Percentiles rank a stretch among this genome's conserved stretches.
Evolutionary conservation across 1,140 invertebrate genomes (phyloP).

Genomic region (Meloidogyne floridensis): DNA sequence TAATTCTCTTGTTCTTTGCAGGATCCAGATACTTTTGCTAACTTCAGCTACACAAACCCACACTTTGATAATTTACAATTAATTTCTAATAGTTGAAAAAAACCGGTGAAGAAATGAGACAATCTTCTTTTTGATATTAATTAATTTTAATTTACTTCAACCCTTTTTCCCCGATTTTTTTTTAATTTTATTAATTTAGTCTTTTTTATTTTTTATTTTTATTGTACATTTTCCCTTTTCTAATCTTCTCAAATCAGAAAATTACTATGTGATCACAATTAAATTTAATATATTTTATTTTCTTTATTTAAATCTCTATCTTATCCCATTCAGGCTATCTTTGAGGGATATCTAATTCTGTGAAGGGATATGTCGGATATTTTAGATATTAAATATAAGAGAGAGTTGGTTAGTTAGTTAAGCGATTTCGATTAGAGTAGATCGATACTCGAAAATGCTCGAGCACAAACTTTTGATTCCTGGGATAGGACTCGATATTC

Average conservation of each 20-base stretch:
- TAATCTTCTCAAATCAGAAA: background rate
- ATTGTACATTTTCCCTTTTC: background rate
- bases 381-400: no score
- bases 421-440: no score
- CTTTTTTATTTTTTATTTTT: background rate
- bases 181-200: background rate
- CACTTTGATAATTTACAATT: constrained; percentile 21
- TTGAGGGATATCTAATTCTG: background rate
- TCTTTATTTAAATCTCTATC: background rate
- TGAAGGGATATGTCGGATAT: no score
- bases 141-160: background rate
- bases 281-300: background rate
- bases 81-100: background rate
- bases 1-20: background rate
- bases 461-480: no score
- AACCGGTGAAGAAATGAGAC: background rate
- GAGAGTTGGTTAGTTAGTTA: no score
- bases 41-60: constrained; percentile 90
- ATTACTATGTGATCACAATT: constrained; percentile 2
- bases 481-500: no score
- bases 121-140: background rate
- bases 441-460: no score
- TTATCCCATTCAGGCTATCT: background rate
- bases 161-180: background rate
- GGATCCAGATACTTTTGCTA: constrained; percentile 94